phyloP scores from a whole-genome alignment of 2,888 invertebrate species.

The Merodon equestris region DNA sequence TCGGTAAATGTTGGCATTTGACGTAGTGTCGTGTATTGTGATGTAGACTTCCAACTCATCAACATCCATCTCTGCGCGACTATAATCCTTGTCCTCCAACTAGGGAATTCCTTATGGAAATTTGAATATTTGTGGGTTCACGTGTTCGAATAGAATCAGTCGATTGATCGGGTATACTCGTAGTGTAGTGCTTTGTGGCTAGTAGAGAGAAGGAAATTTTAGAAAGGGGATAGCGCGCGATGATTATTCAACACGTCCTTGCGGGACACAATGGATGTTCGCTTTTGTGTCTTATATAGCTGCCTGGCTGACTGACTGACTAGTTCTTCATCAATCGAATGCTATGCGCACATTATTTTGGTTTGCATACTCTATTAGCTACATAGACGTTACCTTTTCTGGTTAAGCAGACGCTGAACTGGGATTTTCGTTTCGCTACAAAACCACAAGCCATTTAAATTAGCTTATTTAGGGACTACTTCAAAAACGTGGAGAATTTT shows the following conservation, averaged over 20 bases:
- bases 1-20: conserved; percentile 70
- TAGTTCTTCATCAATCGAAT: conserved; percentile 60
- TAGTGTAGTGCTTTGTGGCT: conserved; percentile 42
- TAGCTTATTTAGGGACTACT: conserved; percentile 55
- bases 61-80: conserved; percentile 71
- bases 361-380: conserved; percentile 47
- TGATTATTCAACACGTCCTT: conserved; percentile 77
- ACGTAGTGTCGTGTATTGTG: conserved; percentile 71
- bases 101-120: conserved; percentile 78
- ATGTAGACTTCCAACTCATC: conserved; percentile 64
- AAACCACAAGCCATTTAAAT: conserved; percentile 63
- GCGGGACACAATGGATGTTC: conserved; percentile 71
- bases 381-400: conserved; percentile 31
- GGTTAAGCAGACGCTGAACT: conserved; percentile 28
- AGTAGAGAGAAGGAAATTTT: conserved; percentile 58
- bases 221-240: conserved; percentile 68
- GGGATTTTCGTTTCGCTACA: conserved; percentile 54
- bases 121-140: conserved; percentile 75
- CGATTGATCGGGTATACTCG: conserved; percentile 54
- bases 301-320: conserved; percentile 9
- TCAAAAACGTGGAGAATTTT: conserved; percentile 26
- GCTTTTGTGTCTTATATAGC: conserved; percentile 68
- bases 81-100: conserved; percentile 76
- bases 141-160: conserved; percentile 71
- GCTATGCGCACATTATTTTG: conserved; percentile 53